These are phyloP conservation scores for Cephus runcator DNA, from an alignment of 2,888 invertebrate species.

Conservation along the genomic window DNA sequence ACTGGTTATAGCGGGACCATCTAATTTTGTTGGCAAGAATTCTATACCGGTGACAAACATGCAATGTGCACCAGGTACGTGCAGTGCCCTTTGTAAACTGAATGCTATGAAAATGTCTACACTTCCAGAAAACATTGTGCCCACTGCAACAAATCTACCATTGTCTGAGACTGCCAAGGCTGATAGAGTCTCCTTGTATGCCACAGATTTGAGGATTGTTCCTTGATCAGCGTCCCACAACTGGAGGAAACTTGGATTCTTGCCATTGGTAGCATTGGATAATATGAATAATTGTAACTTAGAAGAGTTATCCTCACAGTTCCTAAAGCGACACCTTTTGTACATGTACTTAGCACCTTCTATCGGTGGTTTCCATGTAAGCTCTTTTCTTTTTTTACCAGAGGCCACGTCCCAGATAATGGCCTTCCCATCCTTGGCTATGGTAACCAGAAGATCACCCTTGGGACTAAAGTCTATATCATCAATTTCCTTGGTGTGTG, in stretches of 20 bases:
- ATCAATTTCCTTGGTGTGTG: conserved; percentile 92
- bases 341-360: conserved; percentile 84
- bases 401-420: conserved; percentile 80
- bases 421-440: conserved; percentile 88
- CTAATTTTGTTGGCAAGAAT: conserved; percentile 82
- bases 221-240: conserved; percentile 80
- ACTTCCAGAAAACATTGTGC: conserved; percentile 93
- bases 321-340: conserved; percentile 79
- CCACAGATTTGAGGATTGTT: conserved; percentile 68
- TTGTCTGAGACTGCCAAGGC: conserved; percentile 90
- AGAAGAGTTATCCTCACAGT: conserved; percentile 69
- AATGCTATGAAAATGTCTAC: conserved; percentile 92
- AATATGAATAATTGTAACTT: conserved; percentile 79
- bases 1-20: conserved; percentile 78
- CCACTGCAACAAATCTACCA: conserved; percentile 91
- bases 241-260: conserved; percentile 80
- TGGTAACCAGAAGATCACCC: conserved; percentile 80
- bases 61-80: conserved; percentile 87
- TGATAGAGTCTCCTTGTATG: conserved; percentile 81
- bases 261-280: conserved; percentile 82
- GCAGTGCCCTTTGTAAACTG: conserved; percentile 89
- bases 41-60: conserved; percentile 98
- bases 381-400: conserved; percentile 75
- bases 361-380: conserved; percentile 78
- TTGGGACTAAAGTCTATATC: conserved; percentile 91